phyloP scores from a whole-genome alignment of 2,113 vertebrate species.

The Pycnonotus jocosus region DNA sequence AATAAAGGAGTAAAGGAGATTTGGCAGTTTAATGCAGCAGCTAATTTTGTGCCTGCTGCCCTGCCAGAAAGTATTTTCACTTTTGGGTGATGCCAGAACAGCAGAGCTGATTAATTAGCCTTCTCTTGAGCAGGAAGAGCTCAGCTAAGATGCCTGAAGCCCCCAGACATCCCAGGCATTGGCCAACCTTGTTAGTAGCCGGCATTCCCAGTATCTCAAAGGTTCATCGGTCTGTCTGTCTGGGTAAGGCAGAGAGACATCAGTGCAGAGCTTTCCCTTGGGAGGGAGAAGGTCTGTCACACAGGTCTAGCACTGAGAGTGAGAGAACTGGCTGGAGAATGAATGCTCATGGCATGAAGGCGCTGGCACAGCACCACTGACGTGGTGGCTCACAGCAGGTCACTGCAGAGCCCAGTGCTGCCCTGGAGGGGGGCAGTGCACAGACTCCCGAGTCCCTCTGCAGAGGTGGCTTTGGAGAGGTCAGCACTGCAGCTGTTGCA shows the following conservation, averaged over 20 bases:
- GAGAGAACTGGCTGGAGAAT: neutral
- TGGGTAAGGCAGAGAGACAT: neutral
- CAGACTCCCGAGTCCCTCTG: neutral
- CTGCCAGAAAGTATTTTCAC: conserved; percentile 65
- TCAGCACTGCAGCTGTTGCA: accelerated
- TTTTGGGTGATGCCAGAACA: conserved; percentile 59
- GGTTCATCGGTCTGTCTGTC: neutral
- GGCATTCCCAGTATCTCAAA: neutral
- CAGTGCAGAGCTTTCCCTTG: neutral
- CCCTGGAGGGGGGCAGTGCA: neutral
- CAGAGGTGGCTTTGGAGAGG: neutral
- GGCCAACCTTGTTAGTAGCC: neutral
- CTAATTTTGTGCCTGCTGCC: conserved; percentile 54
- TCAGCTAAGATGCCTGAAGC: neutral
- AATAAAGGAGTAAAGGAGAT: conserved; percentile 62
- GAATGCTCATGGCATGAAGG: neutral
- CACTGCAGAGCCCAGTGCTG: neutral
- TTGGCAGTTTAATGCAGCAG: conserved; percentile 60
- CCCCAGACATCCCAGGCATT: neutral
- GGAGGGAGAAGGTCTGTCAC: neutral
- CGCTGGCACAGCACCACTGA: accelerated
- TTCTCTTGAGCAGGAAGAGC: conserved; percentile 17
- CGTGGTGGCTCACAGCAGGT: neutral
- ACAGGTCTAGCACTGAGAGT: neutral
- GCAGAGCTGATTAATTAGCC: conserved; percentile 56